Conservation (phyloP, 2,113 vertebrate species). For the Pangasianodon hypophthalmus region DNA sequence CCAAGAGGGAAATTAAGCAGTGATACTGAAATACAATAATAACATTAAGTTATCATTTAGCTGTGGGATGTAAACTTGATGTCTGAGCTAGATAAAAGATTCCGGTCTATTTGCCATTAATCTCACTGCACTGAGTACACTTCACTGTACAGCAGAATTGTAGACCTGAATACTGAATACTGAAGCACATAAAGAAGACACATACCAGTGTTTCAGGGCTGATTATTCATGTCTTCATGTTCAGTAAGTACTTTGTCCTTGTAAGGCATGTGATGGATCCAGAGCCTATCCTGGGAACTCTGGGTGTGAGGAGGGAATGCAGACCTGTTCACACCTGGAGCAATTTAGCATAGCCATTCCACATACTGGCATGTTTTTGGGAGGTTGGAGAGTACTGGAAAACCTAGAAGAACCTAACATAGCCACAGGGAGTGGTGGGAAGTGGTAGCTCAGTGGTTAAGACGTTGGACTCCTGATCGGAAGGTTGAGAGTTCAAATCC, state of each 20-base stretch:
- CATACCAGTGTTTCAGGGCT: not conserved
- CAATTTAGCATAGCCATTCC: not conserved
- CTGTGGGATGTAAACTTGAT: not conserved
- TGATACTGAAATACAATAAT: slow-evolving; percentile 13
- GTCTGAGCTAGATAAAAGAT: not conserved
- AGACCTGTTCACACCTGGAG: too few relatives aligned
- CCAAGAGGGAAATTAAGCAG: not conserved
- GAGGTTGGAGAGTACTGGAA: not conserved
- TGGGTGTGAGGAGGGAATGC: not conserved
- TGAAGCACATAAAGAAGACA: not conserved
- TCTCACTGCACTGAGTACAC: not conserved
- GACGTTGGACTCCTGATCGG: too few relatives aligned
- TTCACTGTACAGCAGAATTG: not conserved
- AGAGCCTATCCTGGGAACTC: not conserved
- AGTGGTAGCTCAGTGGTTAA: too few relatives aligned
- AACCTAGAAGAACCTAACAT: not conserved
- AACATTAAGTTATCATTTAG: slow-evolving; percentile 9
- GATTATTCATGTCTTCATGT: not conserved
- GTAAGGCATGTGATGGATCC: not conserved
- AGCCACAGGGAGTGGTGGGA: not conserved
- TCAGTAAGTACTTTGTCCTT: not conserved
- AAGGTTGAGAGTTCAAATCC: too few relatives aligned
- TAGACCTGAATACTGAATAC: not conserved
- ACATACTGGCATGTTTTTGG: not conserved
- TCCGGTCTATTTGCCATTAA: not conserved